These are phyloP conservation scores for Cephus sareptanus DNA, from an alignment of 2,888 invertebrate genomes.

Conservation along the genomic window DNA sequence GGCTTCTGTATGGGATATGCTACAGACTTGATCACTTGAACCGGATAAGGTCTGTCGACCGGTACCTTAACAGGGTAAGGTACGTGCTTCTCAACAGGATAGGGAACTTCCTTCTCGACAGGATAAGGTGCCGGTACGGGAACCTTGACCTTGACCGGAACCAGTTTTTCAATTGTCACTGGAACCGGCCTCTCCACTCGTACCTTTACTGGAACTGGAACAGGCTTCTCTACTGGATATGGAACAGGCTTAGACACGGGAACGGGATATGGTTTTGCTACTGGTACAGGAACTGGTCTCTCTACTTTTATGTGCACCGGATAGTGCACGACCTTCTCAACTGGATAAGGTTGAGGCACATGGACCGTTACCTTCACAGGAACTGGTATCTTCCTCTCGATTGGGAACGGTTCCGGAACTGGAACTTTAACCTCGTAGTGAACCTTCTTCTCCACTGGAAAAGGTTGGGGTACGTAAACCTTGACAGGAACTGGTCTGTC, in stretches of 20 bases:
- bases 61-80: conserved; percentile 79
- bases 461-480: conserved; percentile 73
- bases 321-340: conserved; percentile 60
- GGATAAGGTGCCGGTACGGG: conserved; percentile 60
- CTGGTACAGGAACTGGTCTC: conserved; percentile 75
- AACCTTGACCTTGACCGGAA: conserved; percentile 57
- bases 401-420: conserved; percentile 62
- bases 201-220: conserved; percentile 66
- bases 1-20: conserved; percentile 79
- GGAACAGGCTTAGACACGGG: conserved; percentile 76
- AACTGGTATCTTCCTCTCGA: conserved; percentile 62
- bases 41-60: conserved; percentile 77
- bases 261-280: conserved; percentile 69
- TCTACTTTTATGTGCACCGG: conserved; percentile 71
- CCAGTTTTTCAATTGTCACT: conserved; percentile 70
- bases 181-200: conserved; percentile 75
- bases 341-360: conserved; percentile 62
- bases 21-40: conserved; percentile 79
- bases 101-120: conserved; percentile 74
- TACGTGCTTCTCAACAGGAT: conserved; percentile 79
- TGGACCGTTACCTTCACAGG: conserved; percentile 63
- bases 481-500: conserved; percentile 77
- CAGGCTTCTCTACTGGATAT: conserved; percentile 79
- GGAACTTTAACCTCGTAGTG: conserved; percentile 61
- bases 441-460: conserved; percentile 69